These are phyloP conservation scores for Chironomus riparius DNA, from an alignment of 2,888 invertebrate species.

Conservation along the genomic window DNA sequence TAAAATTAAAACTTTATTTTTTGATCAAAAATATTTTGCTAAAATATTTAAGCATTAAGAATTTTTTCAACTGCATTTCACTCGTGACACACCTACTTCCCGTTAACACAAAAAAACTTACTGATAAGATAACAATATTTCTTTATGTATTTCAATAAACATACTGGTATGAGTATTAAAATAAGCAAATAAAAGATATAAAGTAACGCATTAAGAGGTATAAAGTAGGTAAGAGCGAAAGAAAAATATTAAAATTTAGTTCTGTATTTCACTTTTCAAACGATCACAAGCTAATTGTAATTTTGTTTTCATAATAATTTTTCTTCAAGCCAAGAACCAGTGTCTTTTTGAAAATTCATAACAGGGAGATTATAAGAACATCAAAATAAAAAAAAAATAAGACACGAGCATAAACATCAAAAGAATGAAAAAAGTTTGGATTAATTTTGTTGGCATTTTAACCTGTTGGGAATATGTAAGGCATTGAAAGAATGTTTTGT, in stretches of 20 bases:
- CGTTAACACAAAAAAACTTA: not conserved
- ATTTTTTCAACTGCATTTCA: not conserved
- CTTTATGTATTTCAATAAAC: not conserved
- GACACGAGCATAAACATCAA: not conserved
- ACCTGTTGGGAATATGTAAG: conserved; percentile 6
- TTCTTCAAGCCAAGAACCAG: not conserved
- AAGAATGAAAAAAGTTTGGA: conserved; percentile 13
- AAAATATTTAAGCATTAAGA: no score
- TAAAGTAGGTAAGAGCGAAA: not conserved
- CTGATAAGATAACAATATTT: not conserved
- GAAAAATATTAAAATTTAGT: not conserved
- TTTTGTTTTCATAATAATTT: not conserved
- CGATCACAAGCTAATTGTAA: not conserved
- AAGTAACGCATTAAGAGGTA: no score
- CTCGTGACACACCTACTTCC: not conserved
- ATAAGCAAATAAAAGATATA: not conserved
- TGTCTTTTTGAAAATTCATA: no score
- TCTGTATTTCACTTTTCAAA: not conserved
- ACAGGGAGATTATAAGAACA: no score
- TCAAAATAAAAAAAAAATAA: no score
- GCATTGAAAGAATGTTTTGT: not conserved
- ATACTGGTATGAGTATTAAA: not conserved
- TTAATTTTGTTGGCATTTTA: not conserved
- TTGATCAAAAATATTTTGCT: no score
- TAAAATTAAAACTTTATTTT: no score